Conservation (phyloP, 2,888 invertebrate genomes). For the Hirtodrosophila trivittata region DNA sequence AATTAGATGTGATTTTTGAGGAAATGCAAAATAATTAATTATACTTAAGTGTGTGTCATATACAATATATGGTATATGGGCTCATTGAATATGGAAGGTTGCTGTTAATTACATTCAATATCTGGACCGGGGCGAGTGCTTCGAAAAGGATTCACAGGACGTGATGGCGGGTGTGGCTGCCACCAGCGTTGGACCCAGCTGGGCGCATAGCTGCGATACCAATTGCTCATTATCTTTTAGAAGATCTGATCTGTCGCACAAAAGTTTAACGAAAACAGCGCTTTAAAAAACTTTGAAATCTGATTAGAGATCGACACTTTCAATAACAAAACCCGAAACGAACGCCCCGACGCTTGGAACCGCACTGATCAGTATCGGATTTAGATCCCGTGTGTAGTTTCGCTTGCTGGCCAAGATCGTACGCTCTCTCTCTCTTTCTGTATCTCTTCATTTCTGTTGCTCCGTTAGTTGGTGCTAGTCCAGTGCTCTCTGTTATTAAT, state of each 20-base stretch:
- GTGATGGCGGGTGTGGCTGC: conserved; percentile 57
- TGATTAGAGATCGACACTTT: conserved; percentile 20
- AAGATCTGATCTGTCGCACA: conserved; percentile 4
- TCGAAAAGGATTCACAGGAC: conserved; percentile 76
- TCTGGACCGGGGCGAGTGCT: conserved; percentile 71
- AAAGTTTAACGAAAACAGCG: conserved; percentile 60
- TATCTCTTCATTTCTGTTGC: conserved; percentile 7
- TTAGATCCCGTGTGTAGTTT: conserved; percentile 41
- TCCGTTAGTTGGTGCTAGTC: conserved; percentile 5
- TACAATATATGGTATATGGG: not conserved
- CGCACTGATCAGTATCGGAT: conserved; percentile 56
- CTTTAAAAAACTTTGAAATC: conserved; percentile 21
- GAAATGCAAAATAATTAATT: conserved; percentile 24
- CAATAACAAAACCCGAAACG: conserved; percentile 27
- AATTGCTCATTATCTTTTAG: conserved; percentile 61
- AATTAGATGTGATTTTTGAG: conserved; percentile 17
- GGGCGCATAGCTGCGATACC: conserved; percentile 80
- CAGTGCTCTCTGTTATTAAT: conserved; percentile 54
- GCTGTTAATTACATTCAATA: conserved; percentile 66
- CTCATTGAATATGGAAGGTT: conserved; percentile 1
- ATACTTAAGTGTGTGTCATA: not conserved
- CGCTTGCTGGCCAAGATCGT: conserved; percentile 6
- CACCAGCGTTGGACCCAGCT: conserved; percentile 81
- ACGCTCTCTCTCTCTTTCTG: conserved; percentile 6
- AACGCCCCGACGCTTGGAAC: conserved; percentile 57